A percentile compares a stretch with the other conserved stretches of the same genome.
Evolutionary conservation across 1,140 invertebrate species (phyloP).

Genomic region (Procambarus clarkii): DNA sequence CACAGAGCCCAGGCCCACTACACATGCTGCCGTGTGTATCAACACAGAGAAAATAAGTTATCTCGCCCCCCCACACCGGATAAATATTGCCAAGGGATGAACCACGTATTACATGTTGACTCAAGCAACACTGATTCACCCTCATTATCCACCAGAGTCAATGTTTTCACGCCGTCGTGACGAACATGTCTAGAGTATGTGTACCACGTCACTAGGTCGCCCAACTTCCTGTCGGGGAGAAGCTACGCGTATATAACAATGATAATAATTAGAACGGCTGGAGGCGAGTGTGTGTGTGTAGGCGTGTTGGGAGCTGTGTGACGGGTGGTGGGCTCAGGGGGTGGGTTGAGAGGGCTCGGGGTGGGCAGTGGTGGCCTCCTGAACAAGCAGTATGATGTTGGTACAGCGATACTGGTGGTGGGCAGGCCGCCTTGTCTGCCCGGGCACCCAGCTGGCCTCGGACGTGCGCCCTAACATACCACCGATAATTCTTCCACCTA

Average conservation of each 20-base stretch:
- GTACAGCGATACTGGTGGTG: not conserved
- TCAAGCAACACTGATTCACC: not conserved
- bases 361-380: not conserved
- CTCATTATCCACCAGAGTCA: not conserved
- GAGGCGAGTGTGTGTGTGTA: too few relatives aligned
- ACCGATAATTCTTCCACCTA: not conserved
- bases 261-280: too few relatives aligned
- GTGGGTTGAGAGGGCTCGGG: not conserved
- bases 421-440: not conserved
- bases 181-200: too few relatives aligned
- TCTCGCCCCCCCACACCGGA: not conserved
- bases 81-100: not conserved
- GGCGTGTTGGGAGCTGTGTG: too few relatives aligned
- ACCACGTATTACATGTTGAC: not conserved
- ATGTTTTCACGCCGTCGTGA: not conserved
- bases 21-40: not conserved
- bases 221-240: too few relatives aligned
- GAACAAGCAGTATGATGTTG: slow-evolving; percentile 7
- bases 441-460: not conserved
- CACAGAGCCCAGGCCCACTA: not conserved
- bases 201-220: too few relatives aligned
- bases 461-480: not conserved
- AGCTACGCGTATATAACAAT: too few relatives aligned
- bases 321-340: not conserved
- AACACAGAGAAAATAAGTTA: not conserved